Evolutionary conservation across 2,888 invertebrate genomes (phyloP).

Genomic region (Ophonus ardosiacus): DNA sequence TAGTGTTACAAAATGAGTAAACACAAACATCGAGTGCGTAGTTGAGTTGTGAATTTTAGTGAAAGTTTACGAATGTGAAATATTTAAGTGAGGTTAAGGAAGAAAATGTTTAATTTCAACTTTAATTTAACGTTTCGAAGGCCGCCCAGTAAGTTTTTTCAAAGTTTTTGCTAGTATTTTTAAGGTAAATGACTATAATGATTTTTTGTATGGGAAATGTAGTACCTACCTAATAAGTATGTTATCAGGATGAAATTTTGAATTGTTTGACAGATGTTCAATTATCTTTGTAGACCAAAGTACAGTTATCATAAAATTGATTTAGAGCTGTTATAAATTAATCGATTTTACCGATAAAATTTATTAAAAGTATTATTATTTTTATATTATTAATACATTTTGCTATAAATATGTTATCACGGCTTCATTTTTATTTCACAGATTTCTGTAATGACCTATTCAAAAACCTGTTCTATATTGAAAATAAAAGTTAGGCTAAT

Average conservation of each 20-base stretch:
- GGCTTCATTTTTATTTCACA: too few relatives aligned
- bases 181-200: neutral
- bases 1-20: slow-evolving; percentile 1
- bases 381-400: too few relatives aligned
- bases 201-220: neutral
- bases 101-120: slow-evolving; percentile 33
- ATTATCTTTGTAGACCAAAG: neutral
- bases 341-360: too few relatives aligned
- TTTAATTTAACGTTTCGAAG: slow-evolving; percentile 25
- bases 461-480: too few relatives aligned
- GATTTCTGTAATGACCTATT: too few relatives aligned
- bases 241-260: slow-evolving; percentile 3
- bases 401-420: too few relatives aligned
- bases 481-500: too few relatives aligned
- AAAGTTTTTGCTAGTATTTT: slow-evolving; percentile 7
- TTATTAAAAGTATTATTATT: too few relatives aligned
- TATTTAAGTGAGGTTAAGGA: slow-evolving; percentile 1
- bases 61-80: neutral
- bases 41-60: neutral
- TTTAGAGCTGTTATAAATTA: too few relatives aligned
- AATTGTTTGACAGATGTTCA: slow-evolving; percentile 27
- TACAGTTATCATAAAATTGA: neutral
- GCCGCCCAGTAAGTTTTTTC: slow-evolving; percentile 19
- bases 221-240: neutral
- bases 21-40: neutral